Evolutionary conservation across 2,113 vertebrate species (phyloP).

Genomic region (Cygnus atratus): DNA sequence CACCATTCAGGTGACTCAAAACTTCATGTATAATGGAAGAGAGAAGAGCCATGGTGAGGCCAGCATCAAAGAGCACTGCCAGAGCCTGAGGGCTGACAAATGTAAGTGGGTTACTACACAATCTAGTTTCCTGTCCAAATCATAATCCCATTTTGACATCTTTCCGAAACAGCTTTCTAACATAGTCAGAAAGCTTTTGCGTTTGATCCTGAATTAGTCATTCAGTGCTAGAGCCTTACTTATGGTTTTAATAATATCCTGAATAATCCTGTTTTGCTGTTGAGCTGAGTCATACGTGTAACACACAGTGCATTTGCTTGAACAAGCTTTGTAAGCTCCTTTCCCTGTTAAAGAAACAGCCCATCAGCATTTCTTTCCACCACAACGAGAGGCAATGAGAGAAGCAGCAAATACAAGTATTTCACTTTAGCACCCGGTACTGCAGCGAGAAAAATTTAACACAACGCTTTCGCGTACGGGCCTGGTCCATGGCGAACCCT

Average conservation of each 20-base stretch:
- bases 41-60: neutral
- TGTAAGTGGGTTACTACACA: neutral
- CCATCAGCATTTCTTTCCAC: neutral
- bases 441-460: fast-evolving
- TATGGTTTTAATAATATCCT: neutral
- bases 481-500: fast-evolving
- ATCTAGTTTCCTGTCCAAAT: neutral
- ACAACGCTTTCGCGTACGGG: fast-evolving
- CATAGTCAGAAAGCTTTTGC: neutral
- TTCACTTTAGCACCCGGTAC: fast-evolving
- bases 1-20: neutral
- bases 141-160: neutral
- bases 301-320: neutral
- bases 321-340: fast-evolving
- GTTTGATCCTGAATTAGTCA: neutral
- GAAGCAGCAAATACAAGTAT: fast-evolving
- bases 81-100: neutral
- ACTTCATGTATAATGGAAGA: fast-evolving
- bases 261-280: fast-evolving
- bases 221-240: neutral
- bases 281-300: neutral
- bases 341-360: neutral
- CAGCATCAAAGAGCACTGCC: neutral
- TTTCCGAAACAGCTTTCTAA: neutral
- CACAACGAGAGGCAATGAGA: fast-evolving